Percentiles rank a stretch among this genome's conserved stretches.
Evolutionary conservation across 2,797 vertebrate species (phyloP).

Genomic region (Syndactyla subalaris): DNA sequence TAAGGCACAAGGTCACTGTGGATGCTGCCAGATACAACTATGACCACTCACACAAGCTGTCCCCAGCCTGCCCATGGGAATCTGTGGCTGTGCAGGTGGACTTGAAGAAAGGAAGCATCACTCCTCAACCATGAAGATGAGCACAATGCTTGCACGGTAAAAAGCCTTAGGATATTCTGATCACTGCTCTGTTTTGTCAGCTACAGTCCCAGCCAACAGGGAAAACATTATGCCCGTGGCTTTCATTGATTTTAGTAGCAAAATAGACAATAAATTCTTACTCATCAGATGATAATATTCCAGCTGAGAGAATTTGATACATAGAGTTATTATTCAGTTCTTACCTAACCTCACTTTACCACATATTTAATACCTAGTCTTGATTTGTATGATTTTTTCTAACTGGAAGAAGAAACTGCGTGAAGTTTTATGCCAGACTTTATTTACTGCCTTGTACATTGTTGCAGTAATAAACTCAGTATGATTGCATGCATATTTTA

Average conservation of each 20-base stretch:
- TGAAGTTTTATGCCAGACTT: conserved; percentile 28
- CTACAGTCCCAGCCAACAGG: background rate
- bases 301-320: background rate
- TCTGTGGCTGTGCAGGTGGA: background rate
- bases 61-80: background rate
- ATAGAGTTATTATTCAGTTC: background rate
- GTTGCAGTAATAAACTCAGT: conserved; percentile 44
- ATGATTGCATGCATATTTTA: conserved; percentile 1
- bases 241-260: background rate
- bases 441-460: conserved; percentile 26
- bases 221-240: background rate
- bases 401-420: background rate
- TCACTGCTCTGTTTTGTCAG: background rate
- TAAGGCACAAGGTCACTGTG: background rate
- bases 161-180: background rate
- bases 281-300: background rate
- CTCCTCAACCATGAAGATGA: background rate
- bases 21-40: too few relatives aligned
- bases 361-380: background rate
- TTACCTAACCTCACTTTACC: background rate
- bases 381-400: background rate
- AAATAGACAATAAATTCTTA: background rate
- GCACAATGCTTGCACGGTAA: background rate
- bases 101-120: background rate
- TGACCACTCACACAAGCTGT: background rate